Evolutionary conservation across 2,113 vertebrate species (phyloP), one percentile per base, ranked within the genome.

Genomic region (Coturnix japonica): DNA sequence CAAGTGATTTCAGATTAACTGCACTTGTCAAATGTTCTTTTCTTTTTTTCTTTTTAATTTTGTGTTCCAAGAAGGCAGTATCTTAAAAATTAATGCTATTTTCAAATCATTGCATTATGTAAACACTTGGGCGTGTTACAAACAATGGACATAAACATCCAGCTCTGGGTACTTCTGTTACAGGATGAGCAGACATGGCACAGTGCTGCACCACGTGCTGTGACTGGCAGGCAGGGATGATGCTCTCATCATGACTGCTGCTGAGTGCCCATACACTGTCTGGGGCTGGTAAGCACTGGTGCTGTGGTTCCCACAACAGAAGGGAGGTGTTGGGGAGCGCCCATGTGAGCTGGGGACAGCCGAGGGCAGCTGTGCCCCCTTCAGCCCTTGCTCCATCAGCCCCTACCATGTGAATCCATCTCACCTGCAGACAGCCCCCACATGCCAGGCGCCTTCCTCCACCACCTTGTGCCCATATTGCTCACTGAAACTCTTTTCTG

Each of bases 1-100:
- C 83, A 88, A 91, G 56, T 69, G 80, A 83, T 91, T 91, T 53
- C 81, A 80, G 71, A 94, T 93, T 90, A 91, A 91, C 82, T 94
- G 71, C 83, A 64, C 79, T 86, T 91, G 71, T 84, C 91, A 91
- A 91, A 76, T 67, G 22, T 43, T 60, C 25, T 46, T 37, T 16
- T 85, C 72, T 64, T 74, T 61, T 33, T 41, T 60, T 8, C 31
- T 31, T n/a, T 35, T 19, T 30, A 54, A 54, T 31, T 47, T 56
- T 71, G 79, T 35, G 41, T 91, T 93, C 66, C 80, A 51, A 83
- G 80, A 66, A 93, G 60, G 71, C 71, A 22, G 41, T 6, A 3
- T 14, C 14, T 70, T 70, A 44, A 60, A 76, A 93, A 94, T 90
- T 67, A 81, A 88, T 66, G 43, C 7, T 60, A 73, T 65, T 88